Evolutionary conservation across 2,797 vertebrate species (phyloP).

Genomic region (Eulemur mongoz): DNA sequence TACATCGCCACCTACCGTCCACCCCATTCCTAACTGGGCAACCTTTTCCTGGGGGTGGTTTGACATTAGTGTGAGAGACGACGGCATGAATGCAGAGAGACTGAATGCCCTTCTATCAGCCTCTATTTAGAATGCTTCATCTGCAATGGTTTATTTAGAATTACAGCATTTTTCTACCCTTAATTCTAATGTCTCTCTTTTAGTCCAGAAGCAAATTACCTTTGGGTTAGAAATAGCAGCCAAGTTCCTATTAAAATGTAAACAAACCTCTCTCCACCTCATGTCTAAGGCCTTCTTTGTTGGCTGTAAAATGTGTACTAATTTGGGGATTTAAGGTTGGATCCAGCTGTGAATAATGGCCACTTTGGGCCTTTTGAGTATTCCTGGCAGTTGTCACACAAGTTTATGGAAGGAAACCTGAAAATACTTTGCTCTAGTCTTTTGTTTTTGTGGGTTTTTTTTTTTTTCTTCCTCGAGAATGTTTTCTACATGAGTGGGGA

Average conservation of each 20-base stretch:
- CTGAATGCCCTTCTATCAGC: fast-evolving
- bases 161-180: neutral
- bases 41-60: neutral
- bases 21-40: neutral
- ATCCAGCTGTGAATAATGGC: neutral
- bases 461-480: neutral
- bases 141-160: neutral
- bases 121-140: neutral
- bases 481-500: neutral
- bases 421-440: neutral
- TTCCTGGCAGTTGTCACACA: neutral
- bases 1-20: slow-evolving; percentile 51
- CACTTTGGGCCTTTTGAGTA: neutral
- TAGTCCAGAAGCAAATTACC: slow-evolving; percentile 1
- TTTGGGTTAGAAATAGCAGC: slow-evolving; percentile 15
- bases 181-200: neutral
- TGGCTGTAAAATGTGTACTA: neutral
- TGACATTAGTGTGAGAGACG: neutral
- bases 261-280: neutral
- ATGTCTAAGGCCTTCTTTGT: neutral
- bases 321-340: slow-evolving; percentile 18
- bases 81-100: fast-evolving
- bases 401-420: neutral
- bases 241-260: slow-evolving; percentile 33
- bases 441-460: neutral